Base-by-base conservation (phyloP, 2,113 vertebrate species). In the Zosterops pallidus region DNA sequence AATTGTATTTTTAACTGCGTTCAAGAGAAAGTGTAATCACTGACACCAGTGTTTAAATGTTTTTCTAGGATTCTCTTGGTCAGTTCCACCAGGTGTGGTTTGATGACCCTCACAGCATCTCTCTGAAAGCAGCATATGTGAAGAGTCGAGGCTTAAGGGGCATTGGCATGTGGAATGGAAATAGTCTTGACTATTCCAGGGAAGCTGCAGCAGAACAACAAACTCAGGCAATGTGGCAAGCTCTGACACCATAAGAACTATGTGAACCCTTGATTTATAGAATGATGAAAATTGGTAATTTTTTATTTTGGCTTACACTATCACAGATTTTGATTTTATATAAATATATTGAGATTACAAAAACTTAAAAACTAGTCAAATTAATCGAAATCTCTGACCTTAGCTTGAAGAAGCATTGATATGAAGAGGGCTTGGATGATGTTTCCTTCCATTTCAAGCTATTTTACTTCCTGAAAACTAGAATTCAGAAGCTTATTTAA, bases 131-230 rank as follows among this genome's bases (percentile, higher is more conserved):
- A 5, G 93, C 97, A 0, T 98, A 97, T n/a, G 96, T 98, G 69
- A 97, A 95, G 90, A 89, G 93, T 9, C 97, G 76, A 78, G 98
- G 98, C 35, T 94, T 99, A 87, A 97, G 98, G n/a, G 99, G 99
- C 53, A 98, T 99, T 59, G 99, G 99, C 76, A 99, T 99, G 99
- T 99, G 99, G 99, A 99, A 99, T 39, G 98, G 98, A 85, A 98
- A 99, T 94, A 98, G 98, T 88, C 98, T 99, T 57, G 98, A 99
- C 97, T 99, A 99, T 96, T 98, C 98, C 5, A 69, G 80, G 55
- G 97, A 98, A 52, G 35, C 97, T 22, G 80, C 89, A 49, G 98
- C 98, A 70, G 96, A 95, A 95, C 90, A 98, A 84, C 99, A 99
- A 97, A 98, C 98, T 7, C 60, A 96, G 68, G 97, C 96, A 88